Base-by-base conservation (phyloP, 2,888 invertebrate genomes). In the Nomada fabriciana region DNA sequence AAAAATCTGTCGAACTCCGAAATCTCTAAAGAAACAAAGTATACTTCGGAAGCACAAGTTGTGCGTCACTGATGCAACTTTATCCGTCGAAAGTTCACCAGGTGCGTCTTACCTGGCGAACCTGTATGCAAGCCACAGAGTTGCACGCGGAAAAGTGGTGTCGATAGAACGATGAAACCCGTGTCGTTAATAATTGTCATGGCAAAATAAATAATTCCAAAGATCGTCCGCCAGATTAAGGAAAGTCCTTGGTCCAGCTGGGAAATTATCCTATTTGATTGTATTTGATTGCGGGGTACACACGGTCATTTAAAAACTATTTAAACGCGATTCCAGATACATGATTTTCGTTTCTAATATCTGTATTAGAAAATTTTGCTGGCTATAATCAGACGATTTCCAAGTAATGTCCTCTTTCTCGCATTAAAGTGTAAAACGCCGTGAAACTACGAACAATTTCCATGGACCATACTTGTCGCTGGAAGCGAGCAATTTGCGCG, bases 401-500 rank as follows among this genome's bases (percentile, higher is more conserved):
- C 36, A 76, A n/a, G 47, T 29, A 47, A 36, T 18, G 63, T 20
- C 20, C 1, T 36, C 29, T 42, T 50, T 43, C 67, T 50, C 23
- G 59, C 23, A 5, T 42, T 71, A 55, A 76, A 63, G 53, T 15
- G 23, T 29, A 47, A 29, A 29, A 5, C 42, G 25, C n/a, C 53
- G 63, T 15, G 55, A 61, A 55, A 75, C 68, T 59, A 57, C 50
- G 55, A 23, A 77, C 57, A 70, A 71, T 70, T 67, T 61, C 65
- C 65, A 52, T 50, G 36, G 63, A n/a, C 53, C 15, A 52, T 63
- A 63, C 63, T 79, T 43, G 68, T 20, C 61, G 68, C 25, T 68
- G 78, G 57, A 57, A 57, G 57, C 36, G 63, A 79, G 68, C 42
- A 79, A 78, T 80, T 71, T 61, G 25, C 20, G 47, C 13, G 36